Percentiles rank a stretch among this genome's conserved stretches.
phyloP scores from a whole-genome alignment of 2,113 vertebrate species.

The Python bivittatus region DNA sequence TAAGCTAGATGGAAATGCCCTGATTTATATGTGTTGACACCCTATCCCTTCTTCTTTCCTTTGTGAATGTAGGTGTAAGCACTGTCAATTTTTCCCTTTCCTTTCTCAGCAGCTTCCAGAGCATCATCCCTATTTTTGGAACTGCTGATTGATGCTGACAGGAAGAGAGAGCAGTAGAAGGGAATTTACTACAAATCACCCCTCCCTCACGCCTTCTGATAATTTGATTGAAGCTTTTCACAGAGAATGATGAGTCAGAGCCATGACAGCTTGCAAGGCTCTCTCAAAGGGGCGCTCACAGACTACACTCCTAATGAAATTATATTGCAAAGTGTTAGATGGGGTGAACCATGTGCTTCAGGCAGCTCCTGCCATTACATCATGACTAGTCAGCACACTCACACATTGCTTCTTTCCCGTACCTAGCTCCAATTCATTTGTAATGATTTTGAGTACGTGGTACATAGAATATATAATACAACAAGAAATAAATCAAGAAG shows the following conservation, averaged over 20 bases:
- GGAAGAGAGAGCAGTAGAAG: conserved; percentile 14
- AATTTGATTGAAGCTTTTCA: conserved; percentile 45
- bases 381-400: neutral
- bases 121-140: conserved; percentile 23
- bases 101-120: conserved; percentile 38
- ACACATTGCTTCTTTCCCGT: no score
- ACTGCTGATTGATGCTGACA: conserved; percentile 22
- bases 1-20: neutral
- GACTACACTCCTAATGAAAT: conserved; percentile 5
- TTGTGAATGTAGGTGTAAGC: neutral
- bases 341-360: neutral
- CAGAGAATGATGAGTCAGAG: neutral
- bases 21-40: neutral
- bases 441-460: neutral
- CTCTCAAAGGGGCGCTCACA: conserved; percentile 21
- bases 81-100: conserved; percentile 12
- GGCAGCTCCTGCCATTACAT: neutral
- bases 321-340: neutral
- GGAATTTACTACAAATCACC: conserved; percentile 42
- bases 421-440: neutral
- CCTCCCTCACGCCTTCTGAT: neutral
- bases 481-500: no score
- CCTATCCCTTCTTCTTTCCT: neutral
- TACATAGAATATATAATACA: neutral
- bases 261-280: neutral